phyloP scores from a whole-genome alignment of 2,113 vertebrate species.

The Sigmodon hispidus region DNA sequence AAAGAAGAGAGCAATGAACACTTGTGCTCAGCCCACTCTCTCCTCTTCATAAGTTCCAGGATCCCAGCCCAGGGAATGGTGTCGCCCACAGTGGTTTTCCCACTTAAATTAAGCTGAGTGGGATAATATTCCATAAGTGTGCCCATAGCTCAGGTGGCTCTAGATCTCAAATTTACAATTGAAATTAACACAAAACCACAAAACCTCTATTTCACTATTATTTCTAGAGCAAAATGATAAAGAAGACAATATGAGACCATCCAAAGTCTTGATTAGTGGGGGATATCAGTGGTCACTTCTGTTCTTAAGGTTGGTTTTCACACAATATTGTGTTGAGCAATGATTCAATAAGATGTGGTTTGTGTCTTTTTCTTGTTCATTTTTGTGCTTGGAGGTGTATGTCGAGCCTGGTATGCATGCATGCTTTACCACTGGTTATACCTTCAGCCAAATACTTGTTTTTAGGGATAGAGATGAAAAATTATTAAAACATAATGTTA shows the following conservation, averaged over 20 bases:
- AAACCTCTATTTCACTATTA: not conserved
- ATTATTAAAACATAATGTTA: not conserved
- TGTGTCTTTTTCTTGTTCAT: too few species aligned
- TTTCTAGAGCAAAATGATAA: not conserved
- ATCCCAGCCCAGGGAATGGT: not conserved
- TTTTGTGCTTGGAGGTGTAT: not conserved
- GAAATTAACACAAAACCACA: not conserved
- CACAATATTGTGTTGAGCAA: not conserved
- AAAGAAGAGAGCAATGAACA: not conserved
- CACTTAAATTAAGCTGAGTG: not conserved
- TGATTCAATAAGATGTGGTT: not conserved
- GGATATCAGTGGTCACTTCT: not conserved
- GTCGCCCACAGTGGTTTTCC: not conserved
- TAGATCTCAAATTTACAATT: not conserved
- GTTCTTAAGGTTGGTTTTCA: not conserved
- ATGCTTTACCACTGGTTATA: not conserved
- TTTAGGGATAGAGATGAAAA: not conserved
- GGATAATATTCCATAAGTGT: not conserved
- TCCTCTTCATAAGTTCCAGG: not conserved
- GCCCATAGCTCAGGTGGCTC: not conserved
- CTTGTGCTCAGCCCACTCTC: not conserved
- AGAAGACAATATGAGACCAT: not conserved
- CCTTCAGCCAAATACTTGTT: not conserved
- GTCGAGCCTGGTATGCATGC: not conserved
- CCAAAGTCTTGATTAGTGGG: not conserved